phyloP scores from a whole-genome alignment of 2,797 vertebrate species.

The Liasis olivaceus region DNA sequence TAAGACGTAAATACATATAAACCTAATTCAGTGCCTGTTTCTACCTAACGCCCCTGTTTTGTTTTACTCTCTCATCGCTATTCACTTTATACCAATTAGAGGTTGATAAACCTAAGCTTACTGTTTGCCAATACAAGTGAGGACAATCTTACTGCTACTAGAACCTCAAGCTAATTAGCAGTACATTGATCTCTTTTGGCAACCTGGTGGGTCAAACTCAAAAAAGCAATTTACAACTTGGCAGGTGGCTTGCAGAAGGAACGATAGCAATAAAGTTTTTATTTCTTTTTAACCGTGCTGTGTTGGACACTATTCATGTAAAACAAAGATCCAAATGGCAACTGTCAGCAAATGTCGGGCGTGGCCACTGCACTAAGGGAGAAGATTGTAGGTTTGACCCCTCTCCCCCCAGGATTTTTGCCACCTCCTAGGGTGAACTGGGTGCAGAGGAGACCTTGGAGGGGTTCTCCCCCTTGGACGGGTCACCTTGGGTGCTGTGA shows the following conservation, averaged over 20 bases:
- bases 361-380: too few relatives aligned
- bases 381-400: too few relatives aligned
- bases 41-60: background rate
- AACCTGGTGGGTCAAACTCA: conserved; percentile 25
- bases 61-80: background rate
- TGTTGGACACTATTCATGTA: background rate
- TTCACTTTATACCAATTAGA: background rate
- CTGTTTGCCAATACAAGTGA: conserved; percentile 10
- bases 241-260: background rate
- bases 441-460: too few relatives aligned
- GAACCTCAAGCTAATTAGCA: conserved; percentile 51
- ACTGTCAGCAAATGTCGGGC: too few relatives aligned
- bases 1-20: background rate
- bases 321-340: background rate
- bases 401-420: too few relatives aligned
- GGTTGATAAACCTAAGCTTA: conserved; percentile 36
- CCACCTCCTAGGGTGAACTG: too few relatives aligned
- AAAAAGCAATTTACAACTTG: conserved; percentile 31
- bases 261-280: conserved; percentile 8
- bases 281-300: conserved; percentile 7
- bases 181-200: conserved; percentile 34
- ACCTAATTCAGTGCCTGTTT: conserved; percentile 29
- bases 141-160: conserved; percentile 15
- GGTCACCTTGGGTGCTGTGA: too few relatives aligned
- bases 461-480: too few relatives aligned